Conservation (phyloP, 2,113 vertebrate species). For the Neolamprologus brichardi region DNA sequence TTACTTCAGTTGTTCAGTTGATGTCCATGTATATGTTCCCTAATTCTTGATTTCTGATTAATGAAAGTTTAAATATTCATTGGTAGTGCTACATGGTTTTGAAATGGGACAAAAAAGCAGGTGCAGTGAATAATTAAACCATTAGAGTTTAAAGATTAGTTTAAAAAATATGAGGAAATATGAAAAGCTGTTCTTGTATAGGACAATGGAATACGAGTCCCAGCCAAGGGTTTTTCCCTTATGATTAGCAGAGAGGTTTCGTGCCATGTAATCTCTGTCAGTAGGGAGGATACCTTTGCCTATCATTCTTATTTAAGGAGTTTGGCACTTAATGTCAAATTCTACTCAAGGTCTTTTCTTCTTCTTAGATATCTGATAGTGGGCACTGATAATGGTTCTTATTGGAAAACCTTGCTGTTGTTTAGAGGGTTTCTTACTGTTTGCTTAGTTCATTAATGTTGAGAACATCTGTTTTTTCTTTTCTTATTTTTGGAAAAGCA, state of each 20-base stretch:
- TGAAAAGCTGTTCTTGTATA: background rate
- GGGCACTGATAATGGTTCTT: background rate
- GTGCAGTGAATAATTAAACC: background rate
- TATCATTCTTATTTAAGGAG: background rate
- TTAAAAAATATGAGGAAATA: background rate
- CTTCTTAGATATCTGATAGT: background rate
- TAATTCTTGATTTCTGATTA: background rate
- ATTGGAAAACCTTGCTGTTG: background rate
- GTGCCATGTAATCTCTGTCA: background rate
- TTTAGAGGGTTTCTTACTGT: background rate
- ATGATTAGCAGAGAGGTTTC: background rate
- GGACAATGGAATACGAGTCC: background rate
- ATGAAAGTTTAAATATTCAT: background rate
- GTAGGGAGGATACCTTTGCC: background rate
- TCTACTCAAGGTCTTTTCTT: background rate
- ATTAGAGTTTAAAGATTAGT: background rate
- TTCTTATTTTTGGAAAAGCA: background rate
- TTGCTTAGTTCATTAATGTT: background rate
- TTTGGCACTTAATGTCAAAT: background rate
- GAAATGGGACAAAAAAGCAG: background rate
- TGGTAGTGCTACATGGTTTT: background rate
- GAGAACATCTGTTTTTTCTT: background rate
- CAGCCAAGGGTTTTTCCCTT: background rate
- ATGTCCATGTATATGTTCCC: background rate
- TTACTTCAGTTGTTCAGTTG: background rate